Evolutionary conservation across 2,888 invertebrate genomes (phyloP), one percentile per base, ranked within the genome.

Genomic region (Melanargia galathea): DNA sequence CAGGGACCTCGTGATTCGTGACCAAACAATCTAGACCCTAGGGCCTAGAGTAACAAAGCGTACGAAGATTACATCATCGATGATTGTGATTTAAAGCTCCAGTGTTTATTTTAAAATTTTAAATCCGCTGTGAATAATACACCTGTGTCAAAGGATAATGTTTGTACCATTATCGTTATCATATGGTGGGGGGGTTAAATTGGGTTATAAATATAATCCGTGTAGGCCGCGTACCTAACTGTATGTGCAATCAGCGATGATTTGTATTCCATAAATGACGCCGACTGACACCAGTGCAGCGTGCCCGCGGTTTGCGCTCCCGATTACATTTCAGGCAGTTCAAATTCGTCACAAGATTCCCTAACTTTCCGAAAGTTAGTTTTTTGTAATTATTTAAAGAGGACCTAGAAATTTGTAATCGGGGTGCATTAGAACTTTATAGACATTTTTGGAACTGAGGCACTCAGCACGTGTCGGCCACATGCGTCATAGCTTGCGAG

Each of bases 201-300:
- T 61, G 58, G 54, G 54, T 61, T 48, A 55, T 63, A 57, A 63
- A 61, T 48, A 55, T 63, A 57, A 63, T 55, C 60, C 60, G 61
- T 63, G 67, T 67, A 62, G 68, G 68, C 56, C 30, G 68, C 30
- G 45, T 71, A 71, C 68, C 71, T 70, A 71, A 70, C 71, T 67
- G 71, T 71, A 66, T 51, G 13, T 30, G 56, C 59, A 49, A 63
- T 65, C 62, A 63, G 60, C 43, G 38, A 73, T 75, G 70, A 80
- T 82, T 81, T 76, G 80, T 82, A 79, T 79, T 76, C 83, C 79
- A 70, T 77, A 76, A 75, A 73, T 72, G 79, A 73, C 40, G 49
- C 24, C 51, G 59, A 20, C 35, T 13, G 20, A 13, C n/a, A 35
- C 2, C 64, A 48, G 65, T 61, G 62, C 45, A 0, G 13, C 3